Percentiles rank a stretch among this genome's conserved stretches.
Evolutionary conservation across 2,797 vertebrate genomes (phyloP).

Genomic region (Hydrophis major): DNA sequence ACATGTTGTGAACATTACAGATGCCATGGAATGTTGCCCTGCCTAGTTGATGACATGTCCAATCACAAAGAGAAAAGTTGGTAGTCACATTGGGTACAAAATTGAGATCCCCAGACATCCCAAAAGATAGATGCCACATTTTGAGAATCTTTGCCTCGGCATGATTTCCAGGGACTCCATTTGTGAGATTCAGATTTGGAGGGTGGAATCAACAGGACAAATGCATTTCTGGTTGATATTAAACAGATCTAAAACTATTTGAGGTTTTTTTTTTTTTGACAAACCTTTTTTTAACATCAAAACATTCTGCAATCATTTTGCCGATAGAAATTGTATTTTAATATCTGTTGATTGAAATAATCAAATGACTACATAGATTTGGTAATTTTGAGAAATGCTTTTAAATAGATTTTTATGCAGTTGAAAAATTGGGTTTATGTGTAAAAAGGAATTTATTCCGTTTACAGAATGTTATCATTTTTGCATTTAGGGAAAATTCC

Average conservation of each 20-base stretch:
- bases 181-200: background rate
- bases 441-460: background rate
- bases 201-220: background rate
- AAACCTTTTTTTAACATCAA: background rate
- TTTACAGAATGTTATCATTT: background rate
- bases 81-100: background rate
- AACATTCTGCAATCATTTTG: background rate
- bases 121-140: background rate
- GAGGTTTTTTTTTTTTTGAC: background rate
- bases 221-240: background rate
- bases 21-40: background rate
- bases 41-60: background rate
- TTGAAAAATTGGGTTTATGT: background rate
- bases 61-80: background rate
- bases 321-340: background rate
- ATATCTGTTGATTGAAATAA: background rate
- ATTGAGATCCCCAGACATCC: background rate
- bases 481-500: background rate
- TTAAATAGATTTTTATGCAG: background rate
- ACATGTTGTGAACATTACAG: background rate
- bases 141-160: background rate
- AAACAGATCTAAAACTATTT: background rate
- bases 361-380: background rate
- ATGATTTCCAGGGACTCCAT: background rate
- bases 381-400: background rate